Base-by-base conservation (phyloP, 2,797 vertebrate genomes). In the Morelia viridis region DNA sequence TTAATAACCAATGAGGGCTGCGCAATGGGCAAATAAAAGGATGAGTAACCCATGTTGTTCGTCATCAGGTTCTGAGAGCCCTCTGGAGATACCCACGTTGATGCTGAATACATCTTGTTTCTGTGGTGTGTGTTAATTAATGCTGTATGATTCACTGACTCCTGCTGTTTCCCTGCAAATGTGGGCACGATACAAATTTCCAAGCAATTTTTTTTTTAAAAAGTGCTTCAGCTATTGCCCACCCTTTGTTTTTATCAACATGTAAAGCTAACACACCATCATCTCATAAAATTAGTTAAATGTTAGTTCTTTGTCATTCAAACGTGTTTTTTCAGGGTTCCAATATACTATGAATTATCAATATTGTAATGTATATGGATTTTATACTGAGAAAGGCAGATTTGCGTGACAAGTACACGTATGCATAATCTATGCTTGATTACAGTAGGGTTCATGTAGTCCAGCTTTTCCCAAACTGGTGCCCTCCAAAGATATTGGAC, bases 81-180 rank as follows among this genome's bases (percentile, higher is more conserved):
- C 62, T 11, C 89, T 92, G 93, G 91, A 95, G 93, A 94, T 95
- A 96, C 95, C 94, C 96, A 96, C 93, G 60, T 96, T 94, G 94
- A 96, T 92, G 91, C 92, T 96, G 95, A 97, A 96, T 95, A 95
- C 95, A 96, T 96, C 94, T 96, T 97, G 95, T 96, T 96, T 96
- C 96, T 96, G 96, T 94, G 94, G 94, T 93, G 94, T 96, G 94
- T 97, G 94, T 95, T 97, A 94, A 95, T 95, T 96, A 96, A 96
- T 96, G 94, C 95, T 97, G 93, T 92, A 97, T 97, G 96, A 97
- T 94, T 97, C 96, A 96, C 89, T 93, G 89, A 94, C 95, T 96
- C 96, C 96, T 96, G 94, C 94, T 95, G 95, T 96, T 95, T 97
- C 86, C 88, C 95, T 94, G 95, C 94, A 96, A 92, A 95, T 96